phyloP scores from a whole-genome alignment of 2,113 vertebrate species.

The Tenrec ecaudatus region DNA sequence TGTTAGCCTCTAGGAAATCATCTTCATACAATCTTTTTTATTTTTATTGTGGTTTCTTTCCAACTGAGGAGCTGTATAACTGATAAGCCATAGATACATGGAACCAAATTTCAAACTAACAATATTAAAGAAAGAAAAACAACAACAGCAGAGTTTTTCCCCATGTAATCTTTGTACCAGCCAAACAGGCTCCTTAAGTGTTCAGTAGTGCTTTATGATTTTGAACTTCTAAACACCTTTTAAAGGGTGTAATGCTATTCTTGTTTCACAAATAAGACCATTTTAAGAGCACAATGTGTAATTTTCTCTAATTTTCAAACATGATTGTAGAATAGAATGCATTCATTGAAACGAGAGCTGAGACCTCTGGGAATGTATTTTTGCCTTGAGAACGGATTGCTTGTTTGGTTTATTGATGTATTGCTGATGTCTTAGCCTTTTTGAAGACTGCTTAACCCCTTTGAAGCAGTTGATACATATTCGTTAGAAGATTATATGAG shows the following conservation, averaged over 20 bases:
- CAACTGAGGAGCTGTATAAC: constrained; percentile 25
- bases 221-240: not conserved
- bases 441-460: rapidly evolving
- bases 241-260: not conserved
- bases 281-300: not conserved
- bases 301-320: constrained; percentile 1
- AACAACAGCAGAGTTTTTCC: not conserved
- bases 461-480: not conserved
- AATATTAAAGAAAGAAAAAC: constrained; percentile 1
- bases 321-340: not conserved
- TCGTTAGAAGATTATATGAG: not conserved
- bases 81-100: not conserved
- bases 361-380: not conserved
- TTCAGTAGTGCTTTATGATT: not conserved
- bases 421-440: not conserved
- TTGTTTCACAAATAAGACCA: not conserved
- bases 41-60: constrained; percentile 11
- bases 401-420: not conserved
- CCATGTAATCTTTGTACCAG: not conserved
- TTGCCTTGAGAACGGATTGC: not conserved
- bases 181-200: not conserved
- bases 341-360: not conserved
- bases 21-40: constrained; percentile 64
- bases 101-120: not conserved
- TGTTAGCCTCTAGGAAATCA: constrained; percentile 61